Evolutionary conservation across 2,113 vertebrate species (phyloP).

Genomic region (Heterochromis multidens): DNA sequence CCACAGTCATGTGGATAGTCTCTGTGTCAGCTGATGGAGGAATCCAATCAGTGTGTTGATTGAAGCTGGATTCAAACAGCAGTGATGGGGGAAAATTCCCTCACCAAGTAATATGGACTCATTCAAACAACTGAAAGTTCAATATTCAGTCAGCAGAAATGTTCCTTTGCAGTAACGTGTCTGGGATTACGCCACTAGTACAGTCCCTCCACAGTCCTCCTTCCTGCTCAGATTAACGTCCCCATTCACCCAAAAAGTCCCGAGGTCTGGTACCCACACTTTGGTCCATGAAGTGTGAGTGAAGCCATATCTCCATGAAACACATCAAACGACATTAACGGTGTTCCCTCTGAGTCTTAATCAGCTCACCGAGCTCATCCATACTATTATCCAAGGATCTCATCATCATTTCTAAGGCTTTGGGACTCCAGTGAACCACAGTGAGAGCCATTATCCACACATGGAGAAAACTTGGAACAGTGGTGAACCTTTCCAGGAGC

Average conservation of each 20-base stretch:
- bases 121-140: not conserved
- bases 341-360: no score
- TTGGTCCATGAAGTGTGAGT: not conserved
- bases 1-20: not conserved
- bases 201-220: not conserved
- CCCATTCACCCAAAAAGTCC: fast-evolving
- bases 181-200: not conserved
- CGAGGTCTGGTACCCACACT: not conserved
- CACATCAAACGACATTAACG: not conserved
- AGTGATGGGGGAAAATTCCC: not conserved
- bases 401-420: no score
- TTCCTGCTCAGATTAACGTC: not conserved
- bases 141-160: not conserved
- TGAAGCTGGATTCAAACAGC: not conserved
- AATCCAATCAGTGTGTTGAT: no score
- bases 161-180: not conserved
- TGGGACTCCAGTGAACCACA: no score
- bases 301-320: not conserved
- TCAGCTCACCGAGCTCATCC: not conserved
- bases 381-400: not conserved
- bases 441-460: no score
- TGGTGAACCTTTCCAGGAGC: no score
- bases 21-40: not conserved
- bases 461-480: no score
- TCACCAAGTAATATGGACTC: not conserved